Conservation (phyloP, 2,113 vertebrate genomes). For the Haplochromis burtoni region DNA sequence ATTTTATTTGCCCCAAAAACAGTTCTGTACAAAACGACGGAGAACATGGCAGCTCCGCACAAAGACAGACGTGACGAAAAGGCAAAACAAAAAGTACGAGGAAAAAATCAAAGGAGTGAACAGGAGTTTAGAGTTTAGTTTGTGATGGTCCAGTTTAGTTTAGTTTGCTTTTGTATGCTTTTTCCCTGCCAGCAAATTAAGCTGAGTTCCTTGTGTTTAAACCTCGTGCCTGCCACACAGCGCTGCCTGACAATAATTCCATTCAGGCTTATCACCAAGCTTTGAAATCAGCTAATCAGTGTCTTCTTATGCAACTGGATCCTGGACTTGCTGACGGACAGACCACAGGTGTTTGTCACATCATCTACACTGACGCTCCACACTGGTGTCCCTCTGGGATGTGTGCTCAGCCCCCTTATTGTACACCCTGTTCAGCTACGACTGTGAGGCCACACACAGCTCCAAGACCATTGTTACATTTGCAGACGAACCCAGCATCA, state of each 20-base stretch:
- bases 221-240: neutral
- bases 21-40: rapidly evolving
- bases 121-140: no score
- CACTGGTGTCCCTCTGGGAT: neutral
- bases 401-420: neutral
- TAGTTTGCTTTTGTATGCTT: neutral
- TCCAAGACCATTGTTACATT: neutral
- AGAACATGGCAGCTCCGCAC: rapidly evolving
- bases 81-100: no score
- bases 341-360: neutral
- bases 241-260: neutral
- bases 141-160: neutral
- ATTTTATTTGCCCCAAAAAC: no score
- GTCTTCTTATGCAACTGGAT: neutral
- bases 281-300: rapidly evolving
- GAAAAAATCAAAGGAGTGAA: no score
- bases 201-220: neutral
- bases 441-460: neutral
- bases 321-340: rapidly evolving
- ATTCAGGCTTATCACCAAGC: neutral
- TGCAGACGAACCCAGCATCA: neutral
- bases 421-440: neutral
- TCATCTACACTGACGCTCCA: neutral
- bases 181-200: neutral
- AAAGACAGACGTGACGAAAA: rapidly evolving